Conservation (phyloP, 2,797 vertebrate genomes). For the Poecilia wingei region DNA sequence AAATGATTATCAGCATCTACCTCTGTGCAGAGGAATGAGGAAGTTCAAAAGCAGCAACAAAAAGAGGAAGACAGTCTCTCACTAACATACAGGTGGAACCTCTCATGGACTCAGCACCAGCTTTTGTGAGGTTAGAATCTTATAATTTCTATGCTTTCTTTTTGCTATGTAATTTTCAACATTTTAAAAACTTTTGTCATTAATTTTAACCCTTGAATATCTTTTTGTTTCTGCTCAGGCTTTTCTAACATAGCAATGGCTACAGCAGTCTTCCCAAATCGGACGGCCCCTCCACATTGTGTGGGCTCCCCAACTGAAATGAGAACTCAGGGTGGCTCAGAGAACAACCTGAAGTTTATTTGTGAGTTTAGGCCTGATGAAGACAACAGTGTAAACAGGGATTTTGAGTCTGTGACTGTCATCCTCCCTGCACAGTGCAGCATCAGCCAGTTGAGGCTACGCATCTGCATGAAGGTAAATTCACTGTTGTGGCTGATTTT, state of each 20-base stretch:
- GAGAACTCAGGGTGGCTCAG: constrained; percentile 31
- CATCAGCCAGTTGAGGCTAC: constrained; percentile 78
- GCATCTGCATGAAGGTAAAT: constrained; percentile 73
- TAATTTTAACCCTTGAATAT: neutral
- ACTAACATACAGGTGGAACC: constrained; percentile 18
- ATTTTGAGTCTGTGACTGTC: constrained; percentile 53
- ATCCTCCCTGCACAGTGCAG: constrained; percentile 77
- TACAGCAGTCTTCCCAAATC: neutral
- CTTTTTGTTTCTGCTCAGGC: neutral
- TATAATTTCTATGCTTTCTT: neutral
- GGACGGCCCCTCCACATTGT: neutral
- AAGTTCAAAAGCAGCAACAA: constrained; percentile 51
- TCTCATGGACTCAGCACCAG: constrained; percentile 10
- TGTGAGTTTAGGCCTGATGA: constrained; percentile 66
- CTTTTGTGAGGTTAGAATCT: neutral
- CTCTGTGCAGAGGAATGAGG: constrained; percentile 71
- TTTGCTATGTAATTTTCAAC: neutral
- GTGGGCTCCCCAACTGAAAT: neutral
- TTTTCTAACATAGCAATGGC: constrained; percentile 39
- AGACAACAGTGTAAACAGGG: neutral
- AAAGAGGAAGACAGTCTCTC: constrained; percentile 28
- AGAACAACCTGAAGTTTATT: constrained; percentile 72
- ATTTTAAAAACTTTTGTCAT: neutral
- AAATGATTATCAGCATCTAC: constrained; percentile 16
- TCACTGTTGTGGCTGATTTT: neutral